Evolutionary conservation across 2,888 invertebrate species (phyloP).

Genomic region (Galerucella nymphaeae): DNA sequence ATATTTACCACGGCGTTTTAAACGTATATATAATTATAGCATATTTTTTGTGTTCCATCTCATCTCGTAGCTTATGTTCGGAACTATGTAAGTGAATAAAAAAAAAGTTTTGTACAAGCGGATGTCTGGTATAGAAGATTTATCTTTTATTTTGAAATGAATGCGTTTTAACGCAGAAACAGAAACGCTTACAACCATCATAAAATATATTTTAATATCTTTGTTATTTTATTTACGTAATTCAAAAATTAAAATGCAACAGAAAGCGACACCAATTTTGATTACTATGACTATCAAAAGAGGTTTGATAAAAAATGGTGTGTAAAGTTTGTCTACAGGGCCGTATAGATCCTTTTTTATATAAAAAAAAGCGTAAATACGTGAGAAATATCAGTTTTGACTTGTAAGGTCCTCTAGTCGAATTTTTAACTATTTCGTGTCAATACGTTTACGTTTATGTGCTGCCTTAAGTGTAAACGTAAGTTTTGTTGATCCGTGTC

Average conservation of each 20-base stretch:
- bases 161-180: conserved; percentile 49
- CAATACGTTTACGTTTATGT: too few species aligned
- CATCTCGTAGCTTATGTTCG: conserved; percentile 28
- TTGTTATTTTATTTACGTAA: conserved; percentile 49
- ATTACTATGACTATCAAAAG: too few species aligned
- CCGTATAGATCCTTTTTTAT: too few species aligned
- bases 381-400: too few species aligned
- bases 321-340: too few species aligned
- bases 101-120: conserved; percentile 36
- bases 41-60: background rate
- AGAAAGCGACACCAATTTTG: background rate
- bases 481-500: too few species aligned
- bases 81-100: conserved; percentile 43
- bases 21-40: background rate
- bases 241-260: conserved; percentile 42
- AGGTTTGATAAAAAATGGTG: too few species aligned
- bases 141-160: conserved; percentile 49
- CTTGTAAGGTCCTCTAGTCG: too few species aligned
- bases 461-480: too few species aligned
- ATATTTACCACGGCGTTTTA: background rate
- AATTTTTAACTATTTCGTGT: too few species aligned
- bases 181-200: conserved; percentile 49
- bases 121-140: conserved; percentile 48
- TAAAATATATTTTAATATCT: conserved; percentile 51
- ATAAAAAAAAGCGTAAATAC: too few species aligned